Evolutionary conservation across 2,797 vertebrate species (phyloP), one percentile per base, ranked within the genome.

Genomic region (Triplophysa bombifrons): DNA sequence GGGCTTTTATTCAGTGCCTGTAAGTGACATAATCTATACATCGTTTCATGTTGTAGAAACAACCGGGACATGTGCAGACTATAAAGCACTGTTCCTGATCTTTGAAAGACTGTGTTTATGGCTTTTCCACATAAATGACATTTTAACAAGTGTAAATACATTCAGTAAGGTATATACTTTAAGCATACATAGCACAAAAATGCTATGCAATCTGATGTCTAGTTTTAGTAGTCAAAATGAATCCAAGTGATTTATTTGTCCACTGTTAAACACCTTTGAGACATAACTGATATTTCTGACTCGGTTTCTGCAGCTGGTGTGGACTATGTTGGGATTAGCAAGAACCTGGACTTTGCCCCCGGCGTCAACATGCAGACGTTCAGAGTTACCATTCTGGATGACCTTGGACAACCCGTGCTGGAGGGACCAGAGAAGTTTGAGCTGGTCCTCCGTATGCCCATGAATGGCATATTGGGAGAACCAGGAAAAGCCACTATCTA

Each of bases 301-400:
- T 13, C 63, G 71, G 4, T 76, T 51, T 76, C 20, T 70, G 51
- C 61, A 99, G 97, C 97, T 88, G 96, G 96, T 64, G 78, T 92
- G 86, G 97, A 98, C 90, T 99, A 98, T 2, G 96, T 98, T 41
- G 97, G 96, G 46, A 98, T 99, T 89, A 98, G 96, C 86, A 93
- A 93, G 55, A 95, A 95, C 86, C 90, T 99, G 88, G 96, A 98
- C 87, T 99, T 98, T 82, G 93, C 95, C 4, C 95, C 96, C 0
- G 97, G 96, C 66, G 94, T 98, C 84, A 94, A 90, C 84, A 93
- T 95, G 95, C 97, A 99, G 89, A 95, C 92, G 0, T 89, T 98
- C 73, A 93, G 92, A 2, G 93, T 98, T 3, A 89, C 90, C 74
- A 92, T 99, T 86, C 90, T 99, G 89, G 97, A 99, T 82, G 97